phyloP scores from a whole-genome alignment of 2,888 invertebrate genomes.

The Tridacna gigas region DNA sequence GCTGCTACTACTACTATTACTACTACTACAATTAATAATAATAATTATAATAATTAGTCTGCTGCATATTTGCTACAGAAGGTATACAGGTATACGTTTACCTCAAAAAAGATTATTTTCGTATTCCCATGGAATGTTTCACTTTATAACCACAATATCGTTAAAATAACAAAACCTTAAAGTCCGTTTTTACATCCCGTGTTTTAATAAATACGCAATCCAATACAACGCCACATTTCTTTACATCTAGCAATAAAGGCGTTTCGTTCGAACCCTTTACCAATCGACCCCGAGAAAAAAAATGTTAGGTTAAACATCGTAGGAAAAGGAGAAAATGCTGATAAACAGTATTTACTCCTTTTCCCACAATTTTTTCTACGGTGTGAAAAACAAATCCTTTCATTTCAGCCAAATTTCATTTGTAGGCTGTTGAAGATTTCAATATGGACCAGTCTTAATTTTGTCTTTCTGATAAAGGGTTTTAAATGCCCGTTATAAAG shows the following conservation, averaged over 20 bases:
- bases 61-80: too few relatives aligned
- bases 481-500: neutral
- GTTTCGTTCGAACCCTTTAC: neutral
- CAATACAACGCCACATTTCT: neutral
- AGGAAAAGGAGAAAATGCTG: neutral
- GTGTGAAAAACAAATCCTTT: neutral
- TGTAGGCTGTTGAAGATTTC: too few relatives aligned
- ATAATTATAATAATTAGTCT: too few relatives aligned
- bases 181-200: neutral
- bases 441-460: too few relatives aligned
- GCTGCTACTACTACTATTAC: too few relatives aligned
- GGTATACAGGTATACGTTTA: too few relatives aligned
- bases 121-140: too few relatives aligned
- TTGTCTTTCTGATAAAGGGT: too few relatives aligned
- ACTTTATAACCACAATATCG: too few relatives aligned
- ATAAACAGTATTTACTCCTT: neutral
- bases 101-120: too few relatives aligned
- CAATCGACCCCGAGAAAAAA: neutral
- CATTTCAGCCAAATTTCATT: too few relatives aligned
- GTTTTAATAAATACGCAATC: neutral
- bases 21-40: too few relatives aligned
- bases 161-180: neutral
- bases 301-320: neutral
- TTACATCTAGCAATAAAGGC: neutral
- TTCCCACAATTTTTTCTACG: neutral